phyloP scores from a whole-genome alignment of 2,888 invertebrate genomes.

The Julus scanicus region DNA sequence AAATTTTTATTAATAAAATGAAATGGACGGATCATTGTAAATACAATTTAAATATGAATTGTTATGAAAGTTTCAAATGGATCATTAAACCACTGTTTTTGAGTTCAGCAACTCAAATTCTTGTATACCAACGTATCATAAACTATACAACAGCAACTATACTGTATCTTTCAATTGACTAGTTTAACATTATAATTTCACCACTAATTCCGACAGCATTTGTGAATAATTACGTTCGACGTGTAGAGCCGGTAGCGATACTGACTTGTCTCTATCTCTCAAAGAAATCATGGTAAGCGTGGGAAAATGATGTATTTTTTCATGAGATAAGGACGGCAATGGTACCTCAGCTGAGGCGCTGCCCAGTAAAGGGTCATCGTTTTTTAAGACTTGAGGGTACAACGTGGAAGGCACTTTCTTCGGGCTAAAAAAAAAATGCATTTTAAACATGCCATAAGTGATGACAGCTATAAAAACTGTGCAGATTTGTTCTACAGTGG shows the following conservation, averaged over 20 bases:
- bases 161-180: not conserved
- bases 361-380: conserved; percentile 69
- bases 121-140: too few species aligned
- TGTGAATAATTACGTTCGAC: conserved; percentile 69
- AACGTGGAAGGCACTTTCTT: conserved; percentile 59
- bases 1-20: not conserved
- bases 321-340: conserved; percentile 64
- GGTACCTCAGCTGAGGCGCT: conserved; percentile 66
- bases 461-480: too few species aligned
- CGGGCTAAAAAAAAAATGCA: conserved; percentile 58
- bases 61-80: not conserved
- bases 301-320: conserved; percentile 57
- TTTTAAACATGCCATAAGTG: too few species aligned
- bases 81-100: not conserved
- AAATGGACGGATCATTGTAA: not conserved
- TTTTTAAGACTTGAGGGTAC: conserved; percentile 62
- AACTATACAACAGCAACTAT: too few species aligned
- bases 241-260: conserved; percentile 67
- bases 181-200: conserved; percentile 63
- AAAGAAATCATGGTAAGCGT: conserved; percentile 65
- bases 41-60: not conserved
- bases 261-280: conserved; percentile 66
- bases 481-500: too few species aligned
- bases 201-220: conserved; percentile 69
- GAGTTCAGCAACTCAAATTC: too few species aligned